phyloP scores from a whole-genome alignment of 2,113 vertebrate genomes.

The Salvelinus alpinus region DNA sequence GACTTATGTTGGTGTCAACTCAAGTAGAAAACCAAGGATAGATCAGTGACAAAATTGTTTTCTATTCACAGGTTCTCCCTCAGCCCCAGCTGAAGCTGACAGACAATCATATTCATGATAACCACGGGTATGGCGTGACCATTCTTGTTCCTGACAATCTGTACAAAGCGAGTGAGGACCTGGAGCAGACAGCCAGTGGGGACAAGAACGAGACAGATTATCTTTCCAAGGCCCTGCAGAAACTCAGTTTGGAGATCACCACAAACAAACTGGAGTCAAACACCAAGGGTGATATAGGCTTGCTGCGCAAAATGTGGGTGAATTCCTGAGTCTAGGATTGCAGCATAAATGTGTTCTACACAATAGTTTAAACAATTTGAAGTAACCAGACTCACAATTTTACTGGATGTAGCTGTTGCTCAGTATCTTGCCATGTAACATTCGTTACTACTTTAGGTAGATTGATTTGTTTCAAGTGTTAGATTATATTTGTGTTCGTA shows the following conservation, averaged over 20 bases:
- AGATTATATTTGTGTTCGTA: no score
- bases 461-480: no score
- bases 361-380: no score
- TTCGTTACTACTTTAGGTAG: no score
- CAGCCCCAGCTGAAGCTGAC: conserved; percentile 66
- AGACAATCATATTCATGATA: conserved; percentile 62
- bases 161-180: conserved; percentile 36
- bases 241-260: conserved; percentile 56
- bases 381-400: no score
- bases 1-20: no score
- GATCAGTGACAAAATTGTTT: not conserved
- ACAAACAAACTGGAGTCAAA: conserved; percentile 60
- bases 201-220: conserved; percentile 51
- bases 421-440: no score
- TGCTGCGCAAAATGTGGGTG: conserved; percentile 27
- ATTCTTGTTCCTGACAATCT: conserved; percentile 56
- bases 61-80: conserved; percentile 53
- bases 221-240: conserved; percentile 56
- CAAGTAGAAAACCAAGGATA: no score
- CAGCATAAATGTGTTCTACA: no score
- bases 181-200: conserved; percentile 51
- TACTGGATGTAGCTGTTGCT: no score
- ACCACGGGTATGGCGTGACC: conserved; percentile 57
- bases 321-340: not conserved
- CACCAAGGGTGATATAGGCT: conserved; percentile 55